Evolutionary conservation across 1,140 invertebrate genomes (phyloP).

Genomic region (Leptinotarsa defecta): DNA sequence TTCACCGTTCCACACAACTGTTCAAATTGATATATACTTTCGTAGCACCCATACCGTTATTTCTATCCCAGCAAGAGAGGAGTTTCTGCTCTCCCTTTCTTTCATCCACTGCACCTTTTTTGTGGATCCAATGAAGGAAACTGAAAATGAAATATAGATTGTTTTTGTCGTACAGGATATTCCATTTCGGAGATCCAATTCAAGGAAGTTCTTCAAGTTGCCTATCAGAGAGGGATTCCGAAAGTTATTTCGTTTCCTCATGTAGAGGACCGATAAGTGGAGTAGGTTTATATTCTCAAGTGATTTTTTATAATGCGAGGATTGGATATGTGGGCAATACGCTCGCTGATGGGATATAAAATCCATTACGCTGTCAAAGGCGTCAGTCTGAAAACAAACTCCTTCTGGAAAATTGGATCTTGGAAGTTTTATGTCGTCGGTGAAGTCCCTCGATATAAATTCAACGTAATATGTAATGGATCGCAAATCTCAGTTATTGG

Average conservation of each 20-base stretch:
- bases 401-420: background rate
- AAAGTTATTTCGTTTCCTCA: conserved; percentile 20
- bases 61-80: too few species aligned
- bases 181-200: background rate
- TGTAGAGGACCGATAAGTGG: conserved; percentile 24
- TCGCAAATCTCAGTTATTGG: too few species aligned
- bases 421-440: background rate
- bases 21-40: too few species aligned
- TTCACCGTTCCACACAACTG: too few species aligned
- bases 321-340: background rate
- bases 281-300: conserved; percentile 21
- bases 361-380: conserved; percentile 9
- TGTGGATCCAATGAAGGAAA: conserved; percentile 22
- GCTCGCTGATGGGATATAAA: conserved; percentile 16
- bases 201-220: conserved; percentile 9
- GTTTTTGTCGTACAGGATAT: conserved; percentile 13
- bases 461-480: background rate
- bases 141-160: conserved; percentile 31
- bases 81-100: background rate
- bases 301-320: conserved; percentile 24
- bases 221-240: conserved; percentile 9
- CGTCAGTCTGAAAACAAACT: conserved; percentile 9
- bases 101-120: conserved; percentile 2
- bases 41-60: too few species aligned
- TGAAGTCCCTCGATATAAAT: background rate